These are phyloP conservation scores for Aphidius colemani DNA, from an alignment of 2,888 invertebrate species.

Conservation along the genomic window DNA sequence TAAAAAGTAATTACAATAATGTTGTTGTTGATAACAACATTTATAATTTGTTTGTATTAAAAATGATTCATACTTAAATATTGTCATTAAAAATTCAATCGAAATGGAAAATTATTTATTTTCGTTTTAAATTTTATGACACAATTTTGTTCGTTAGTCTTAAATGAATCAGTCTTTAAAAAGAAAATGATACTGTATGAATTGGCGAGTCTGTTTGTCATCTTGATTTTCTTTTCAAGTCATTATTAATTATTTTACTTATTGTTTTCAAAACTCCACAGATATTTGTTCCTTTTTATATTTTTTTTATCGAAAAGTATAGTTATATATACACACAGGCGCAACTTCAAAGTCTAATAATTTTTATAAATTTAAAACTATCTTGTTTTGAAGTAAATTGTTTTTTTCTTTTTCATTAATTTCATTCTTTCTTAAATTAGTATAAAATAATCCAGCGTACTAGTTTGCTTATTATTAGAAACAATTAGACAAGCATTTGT, in stretches of 20 bases:
- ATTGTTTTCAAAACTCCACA: no score
- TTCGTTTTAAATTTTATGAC: slow-evolving; percentile 11
- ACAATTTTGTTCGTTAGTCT: slow-evolving; percentile 26
- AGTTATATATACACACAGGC: slow-evolving; percentile 35
- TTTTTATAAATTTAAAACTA: no score
- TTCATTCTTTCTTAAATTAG: slow-evolving; percentile 5
- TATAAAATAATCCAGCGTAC: slow-evolving; percentile 55
- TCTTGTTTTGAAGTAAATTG: neutral
- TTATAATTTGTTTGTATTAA: neutral
- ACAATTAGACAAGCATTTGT: slow-evolving; percentile 32
- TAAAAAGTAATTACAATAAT: slow-evolving; percentile 13
- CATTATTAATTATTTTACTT: no score
- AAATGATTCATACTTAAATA: slow-evolving; percentile 2
- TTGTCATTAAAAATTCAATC: slow-evolving; percentile 5
- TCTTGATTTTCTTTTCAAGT: neutral
- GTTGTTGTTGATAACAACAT: slow-evolving; percentile 17
- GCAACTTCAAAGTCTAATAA: slow-evolving; percentile 4
- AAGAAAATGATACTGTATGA: slow-evolving; percentile 33
- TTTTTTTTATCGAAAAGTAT: slow-evolving; percentile 25
- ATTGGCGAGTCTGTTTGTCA: neutral
- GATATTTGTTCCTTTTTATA: neutral
- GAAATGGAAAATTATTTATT: neutral
- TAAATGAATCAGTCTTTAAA: slow-evolving; percentile 51
- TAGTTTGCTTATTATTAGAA: slow-evolving; percentile 53
- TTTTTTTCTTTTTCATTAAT: slow-evolving; percentile 2